Evolutionary conservation across 2,797 vertebrate genomes (phyloP), one percentile per base, ranked within the genome.

Genomic region (Protonibea diacanthus): DNA sequence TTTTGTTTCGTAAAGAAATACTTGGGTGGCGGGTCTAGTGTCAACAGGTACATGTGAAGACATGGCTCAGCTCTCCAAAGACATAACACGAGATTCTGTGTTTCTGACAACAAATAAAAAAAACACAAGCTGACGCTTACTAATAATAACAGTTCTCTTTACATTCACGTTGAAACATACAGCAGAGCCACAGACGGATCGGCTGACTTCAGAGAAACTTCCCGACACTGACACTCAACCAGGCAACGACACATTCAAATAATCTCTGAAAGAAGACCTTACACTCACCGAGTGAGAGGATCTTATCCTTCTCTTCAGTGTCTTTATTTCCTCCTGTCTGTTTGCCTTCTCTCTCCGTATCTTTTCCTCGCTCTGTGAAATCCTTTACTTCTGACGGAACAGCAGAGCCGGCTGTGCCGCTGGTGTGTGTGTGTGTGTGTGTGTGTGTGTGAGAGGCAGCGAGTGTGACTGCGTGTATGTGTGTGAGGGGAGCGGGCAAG

Each of bases 11-110:
- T 15, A 20, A 8, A 68, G n/a, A 44, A 71, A 52, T 33, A 78
- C 66, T 63, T 75, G 49, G 73, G 80, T 87, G 83, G 60, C 25
- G 40, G 87, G 89, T 91, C 78, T 70, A 67, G 78, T 69, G 81
- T 85, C 89, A 92, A 93, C 91, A 93, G 88, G 90, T 90, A 89
- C 81, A 84, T 83, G 82, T 80, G 74, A 87, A 85, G 75, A 87
- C 77, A 84, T 42, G 68, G 84, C 83, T 76, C 21, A 45, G 52
- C 56, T 57, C 10, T n/a, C 47, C 27, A 40, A 23, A 72, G 55
- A 83, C 67, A 48, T 4, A 71, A 76, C 56, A 76, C 61, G 55
- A 38, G 23, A 63, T 38, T 47, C 11, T 55, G 71, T 78, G 49
- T 85, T 52, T 59, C 21, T 68, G 40, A 68, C 45, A 60, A 38